Base-by-base conservation (phyloP, 2,888 invertebrate species). In the Podotricha telesiphe region DNA sequence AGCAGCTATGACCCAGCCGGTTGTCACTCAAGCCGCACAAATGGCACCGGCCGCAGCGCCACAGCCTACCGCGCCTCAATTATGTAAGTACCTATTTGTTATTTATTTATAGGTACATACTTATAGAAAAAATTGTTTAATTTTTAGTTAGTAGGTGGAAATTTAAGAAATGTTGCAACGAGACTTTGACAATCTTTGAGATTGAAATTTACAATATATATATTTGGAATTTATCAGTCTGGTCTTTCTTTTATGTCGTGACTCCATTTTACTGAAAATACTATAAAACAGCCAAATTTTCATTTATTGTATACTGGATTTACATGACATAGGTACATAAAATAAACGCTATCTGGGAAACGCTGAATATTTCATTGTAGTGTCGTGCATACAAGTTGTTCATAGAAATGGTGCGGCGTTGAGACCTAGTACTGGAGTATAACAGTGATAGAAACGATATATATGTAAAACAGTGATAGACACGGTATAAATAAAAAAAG, bases 1-100 rank as follows among this genome's bases (percentile, higher is more conserved):
- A 77, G 97, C 98, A 67, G 96, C 96, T 59, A 96, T 97, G 94
- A 95, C 96, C 75, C 94, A 94, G 78, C 90, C 94, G n/a, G 92
- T 94, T 17, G 93, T 92, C 82, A 79, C 94, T 82, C 94, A 93
- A 83, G 94, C 83, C 87, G 90, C 83, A 77, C 76, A 86, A 71
- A 88, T 94, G 78, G 82, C 91, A 59, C 89, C 93, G 70, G 89
- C 94, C 76, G 78, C 92, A 7, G 84, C 88, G 17, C 91, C 88
- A 1, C 84, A 85, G 53, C 80, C 81, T 0, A 71, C 82, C 1
- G 87, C 88, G 69, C 92, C 91, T 40, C 91, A 90, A 75, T 82
- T 93, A 75, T 93, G 93, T 93, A 82, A 91, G 93, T 89, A 42
- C 50, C 53, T 22, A 40, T 40, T 1, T 7, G 2, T 15, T 15